These are phyloP conservation scores for Chondrosia reniformis DNA, from an alignment of 37 sponge, comb jelly and placozoan genomes.

Conservation along the genomic window DNA sequence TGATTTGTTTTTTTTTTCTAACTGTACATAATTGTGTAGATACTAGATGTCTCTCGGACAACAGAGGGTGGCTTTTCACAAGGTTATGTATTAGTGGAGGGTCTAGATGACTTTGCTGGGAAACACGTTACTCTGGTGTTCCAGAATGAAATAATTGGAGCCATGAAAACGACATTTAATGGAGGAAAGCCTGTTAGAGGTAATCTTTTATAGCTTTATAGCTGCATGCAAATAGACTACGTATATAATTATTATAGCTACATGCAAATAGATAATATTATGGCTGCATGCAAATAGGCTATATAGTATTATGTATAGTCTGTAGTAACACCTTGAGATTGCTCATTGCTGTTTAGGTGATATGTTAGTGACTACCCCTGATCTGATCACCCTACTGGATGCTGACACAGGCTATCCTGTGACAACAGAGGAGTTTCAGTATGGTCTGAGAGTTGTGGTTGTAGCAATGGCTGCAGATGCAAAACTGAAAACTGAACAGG, in stretches of 20 bases:
- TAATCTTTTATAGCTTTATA: no score
- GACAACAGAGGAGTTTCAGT: constrained; percentile 68
- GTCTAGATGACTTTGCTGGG: constrained; percentile 55
- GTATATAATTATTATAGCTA: no score
- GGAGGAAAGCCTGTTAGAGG: no score
- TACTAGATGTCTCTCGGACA: constrained; percentile 39
- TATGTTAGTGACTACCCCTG: constrained; percentile 63
- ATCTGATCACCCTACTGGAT: constrained; percentile 62
- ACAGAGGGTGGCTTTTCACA: constrained; percentile 54
- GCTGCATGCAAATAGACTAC: no score
- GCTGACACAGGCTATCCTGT: constrained; percentile 61
- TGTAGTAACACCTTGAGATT: no score
- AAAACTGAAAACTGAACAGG: constrained; percentile 38
- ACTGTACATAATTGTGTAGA: no score
- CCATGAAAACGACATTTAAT: constrained; percentile 22
- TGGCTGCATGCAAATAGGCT: no score
- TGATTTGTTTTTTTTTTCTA: no score
- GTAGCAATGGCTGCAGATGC: constrained; percentile 59
- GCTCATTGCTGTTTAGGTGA: no score
- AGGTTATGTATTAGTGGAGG: constrained; percentile 46
- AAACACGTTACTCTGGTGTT: constrained; percentile 32
- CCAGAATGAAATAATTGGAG: constrained; percentile 81
- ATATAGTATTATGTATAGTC: no score
- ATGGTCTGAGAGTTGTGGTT: constrained; percentile 76
- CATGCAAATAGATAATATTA: no score